These are phyloP conservation scores for Poecilia picta DNA, from an alignment of 2,797 vertebrate genomes.

Conservation along the genomic window DNA sequence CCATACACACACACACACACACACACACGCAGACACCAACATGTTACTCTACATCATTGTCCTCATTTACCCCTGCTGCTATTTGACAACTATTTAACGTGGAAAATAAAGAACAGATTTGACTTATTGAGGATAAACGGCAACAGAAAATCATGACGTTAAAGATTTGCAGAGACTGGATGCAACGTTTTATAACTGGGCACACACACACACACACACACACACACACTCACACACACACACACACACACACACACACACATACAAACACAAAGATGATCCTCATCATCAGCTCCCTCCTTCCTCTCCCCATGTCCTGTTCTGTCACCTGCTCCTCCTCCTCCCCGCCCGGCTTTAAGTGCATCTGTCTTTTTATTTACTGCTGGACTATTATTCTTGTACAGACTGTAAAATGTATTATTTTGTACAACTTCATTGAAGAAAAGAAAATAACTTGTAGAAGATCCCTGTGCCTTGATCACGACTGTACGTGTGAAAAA, in stretches of 20 bases:
- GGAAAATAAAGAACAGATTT: slow-evolving; percentile 81
- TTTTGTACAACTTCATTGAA: slow-evolving; percentile 98
- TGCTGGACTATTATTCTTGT: slow-evolving; percentile 98
- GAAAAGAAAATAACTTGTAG: slow-evolving; percentile 81
- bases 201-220: slow-evolving; percentile 26
- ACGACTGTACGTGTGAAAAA: slow-evolving; percentile 90
- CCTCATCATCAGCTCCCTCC: slow-evolving; percentile 8
- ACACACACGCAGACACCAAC: slow-evolving; percentile 6
- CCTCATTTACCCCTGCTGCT: slow-evolving; percentile 60
- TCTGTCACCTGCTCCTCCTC: slow-evolving; percentile 27
- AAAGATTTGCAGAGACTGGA: slow-evolving; percentile 47
- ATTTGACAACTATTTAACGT: slow-evolving; percentile 87
- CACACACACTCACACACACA: slow-evolving; percentile 10
- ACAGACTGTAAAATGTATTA: slow-evolving; percentile 99
- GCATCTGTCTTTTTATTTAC: slow-evolving; percentile 86
- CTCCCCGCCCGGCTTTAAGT: slow-evolving; percentile 65
- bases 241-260: slow-evolving; percentile 18
- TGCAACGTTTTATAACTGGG: slow-evolving; percentile 36
- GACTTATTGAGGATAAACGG: slow-evolving; percentile 63
- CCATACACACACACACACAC: background rate
- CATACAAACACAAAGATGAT: background rate
- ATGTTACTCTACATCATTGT: slow-evolving; percentile 9
- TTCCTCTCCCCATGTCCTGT: slow-evolving; percentile 13
- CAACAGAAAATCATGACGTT: slow-evolving; percentile 55
- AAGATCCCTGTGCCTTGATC: slow-evolving; percentile 97